Percentiles rank a stretch among this genome's conserved stretches.
Evolutionary conservation across 2,113 vertebrate genomes (phyloP).

Genomic region (Zosterops hypoxanthus): DNA sequence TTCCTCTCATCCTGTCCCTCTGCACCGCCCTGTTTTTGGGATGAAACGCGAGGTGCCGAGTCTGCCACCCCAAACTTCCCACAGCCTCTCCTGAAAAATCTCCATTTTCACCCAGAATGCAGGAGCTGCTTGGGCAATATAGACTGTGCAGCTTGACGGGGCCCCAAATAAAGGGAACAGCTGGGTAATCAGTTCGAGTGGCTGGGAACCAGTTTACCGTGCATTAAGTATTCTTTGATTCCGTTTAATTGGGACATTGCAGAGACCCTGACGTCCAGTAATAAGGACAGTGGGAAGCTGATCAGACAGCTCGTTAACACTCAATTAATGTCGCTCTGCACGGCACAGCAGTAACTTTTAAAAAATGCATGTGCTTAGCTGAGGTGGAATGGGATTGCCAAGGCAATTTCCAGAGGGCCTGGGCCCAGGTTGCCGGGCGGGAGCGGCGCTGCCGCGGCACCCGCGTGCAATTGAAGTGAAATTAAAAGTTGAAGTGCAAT

Average conservation of each 20-base stretch:
- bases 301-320: slow-evolving; percentile 79
- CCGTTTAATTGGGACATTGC: slow-evolving; percentile 59
- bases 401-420: slow-evolving; percentile 51
- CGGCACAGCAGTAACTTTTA: slow-evolving; percentile 67
- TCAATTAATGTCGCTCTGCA: slow-evolving; percentile 74
- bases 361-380: slow-evolving; percentile 63
- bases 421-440: not conserved
- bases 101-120: not conserved
- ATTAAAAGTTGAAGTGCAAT: slow-evolving; percentile 48
- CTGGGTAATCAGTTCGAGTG: slow-evolving; percentile 54
- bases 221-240: slow-evolving; percentile 57
- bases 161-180: slow-evolving; percentile 8
- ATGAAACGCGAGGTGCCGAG: fast-evolving
- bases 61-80: not conserved
- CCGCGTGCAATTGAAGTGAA: slow-evolving; percentile 35
- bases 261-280: slow-evolving; percentile 59
- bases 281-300: slow-evolving; percentile 71
- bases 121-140: not conserved
- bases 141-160: not conserved
- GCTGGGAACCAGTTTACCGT: slow-evolving; percentile 12
- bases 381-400: slow-evolving; percentile 55
- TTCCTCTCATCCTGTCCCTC: not conserved
- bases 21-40: fast-evolving
- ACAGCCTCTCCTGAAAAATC: not conserved
- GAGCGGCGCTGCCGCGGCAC: not conserved